phyloP scores from a whole-genome alignment of 2,797 vertebrate species.

The Enteromius afrohamiltoni region DNA sequence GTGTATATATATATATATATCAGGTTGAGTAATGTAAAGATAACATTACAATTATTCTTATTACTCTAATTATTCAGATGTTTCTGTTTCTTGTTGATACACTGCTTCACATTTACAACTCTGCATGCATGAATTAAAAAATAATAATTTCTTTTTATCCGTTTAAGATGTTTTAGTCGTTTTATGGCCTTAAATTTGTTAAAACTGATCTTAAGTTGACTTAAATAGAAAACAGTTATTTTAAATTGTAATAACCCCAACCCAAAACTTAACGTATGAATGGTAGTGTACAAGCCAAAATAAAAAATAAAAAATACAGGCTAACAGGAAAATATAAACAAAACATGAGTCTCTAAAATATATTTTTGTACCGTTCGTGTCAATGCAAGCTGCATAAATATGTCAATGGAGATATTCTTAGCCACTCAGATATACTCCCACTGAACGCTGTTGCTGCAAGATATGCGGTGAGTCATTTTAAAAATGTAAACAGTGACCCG shows the following conservation, averaged over 20 bases:
- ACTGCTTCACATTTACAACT: too few species aligned
- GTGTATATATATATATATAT: too few species aligned
- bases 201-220: background rate
- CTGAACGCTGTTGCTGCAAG: background rate
- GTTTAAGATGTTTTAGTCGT: background rate
- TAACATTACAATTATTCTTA: too few species aligned
- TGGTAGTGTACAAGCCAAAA: background rate
- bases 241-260: background rate
- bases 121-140: too few species aligned
- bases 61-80: too few species aligned
- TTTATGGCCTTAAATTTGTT: background rate
- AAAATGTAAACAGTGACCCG: conserved; percentile 27
- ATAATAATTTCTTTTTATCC: background rate
- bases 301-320: background rate
- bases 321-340: background rate
- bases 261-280: background rate
- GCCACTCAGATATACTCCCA: background rate
- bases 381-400: conserved; percentile 1
- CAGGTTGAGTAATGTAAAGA: too few species aligned
- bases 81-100: too few species aligned
- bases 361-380: background rate
- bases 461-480: background rate
- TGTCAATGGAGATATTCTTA: conserved; percentile 19
- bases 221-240: background rate
- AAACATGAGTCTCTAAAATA: background rate